These are phyloP conservation scores for Halictus rubicundus DNA, from an alignment of 1,140 invertebrate species.

Conservation along the genomic window DNA sequence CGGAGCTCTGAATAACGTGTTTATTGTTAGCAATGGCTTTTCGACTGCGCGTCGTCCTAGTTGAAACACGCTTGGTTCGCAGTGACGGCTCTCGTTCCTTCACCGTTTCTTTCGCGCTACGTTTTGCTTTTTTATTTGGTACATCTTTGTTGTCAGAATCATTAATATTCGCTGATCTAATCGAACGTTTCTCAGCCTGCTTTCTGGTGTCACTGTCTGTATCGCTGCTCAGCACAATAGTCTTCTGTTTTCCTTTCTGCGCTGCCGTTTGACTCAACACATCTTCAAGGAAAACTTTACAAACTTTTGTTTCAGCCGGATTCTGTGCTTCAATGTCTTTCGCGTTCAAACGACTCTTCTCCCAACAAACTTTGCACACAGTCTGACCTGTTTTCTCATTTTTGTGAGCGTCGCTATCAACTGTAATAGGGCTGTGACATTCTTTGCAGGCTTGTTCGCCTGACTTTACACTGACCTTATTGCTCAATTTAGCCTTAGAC, in stretches of 20 bases:
- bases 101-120: neutral
- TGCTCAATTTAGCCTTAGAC: neutral
- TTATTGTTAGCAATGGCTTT: neutral
- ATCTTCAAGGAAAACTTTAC: constrained; percentile 73
- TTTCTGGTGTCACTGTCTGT: neutral
- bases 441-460: constrained; percentile 59
- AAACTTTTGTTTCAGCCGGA: constrained; percentile 62
- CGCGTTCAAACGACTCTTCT: constrained; percentile 60
- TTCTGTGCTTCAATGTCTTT: constrained; percentile 18
- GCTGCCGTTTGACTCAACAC: constrained; percentile 53
- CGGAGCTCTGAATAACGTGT: neutral
- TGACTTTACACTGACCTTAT: neutral
- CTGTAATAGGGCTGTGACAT: constrained; percentile 59
- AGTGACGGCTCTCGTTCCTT: neutral
- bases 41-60: neutral
- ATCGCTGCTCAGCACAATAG: too few species aligned
- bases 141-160: neutral
- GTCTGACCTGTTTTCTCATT: constrained; percentile 66
- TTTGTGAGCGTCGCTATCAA: constrained; percentile 66
- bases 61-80: accelerated
- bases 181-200: constrained; percentile 10
- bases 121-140: constrained; percentile 10
- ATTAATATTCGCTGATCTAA: neutral
- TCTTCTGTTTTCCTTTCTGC: constrained; percentile 25
- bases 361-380: constrained; percentile 74